These are phyloP conservation scores for Fundulus diaphanus DNA, from an alignment of 2,797 vertebrate genomes.

Conservation along the genomic window DNA sequence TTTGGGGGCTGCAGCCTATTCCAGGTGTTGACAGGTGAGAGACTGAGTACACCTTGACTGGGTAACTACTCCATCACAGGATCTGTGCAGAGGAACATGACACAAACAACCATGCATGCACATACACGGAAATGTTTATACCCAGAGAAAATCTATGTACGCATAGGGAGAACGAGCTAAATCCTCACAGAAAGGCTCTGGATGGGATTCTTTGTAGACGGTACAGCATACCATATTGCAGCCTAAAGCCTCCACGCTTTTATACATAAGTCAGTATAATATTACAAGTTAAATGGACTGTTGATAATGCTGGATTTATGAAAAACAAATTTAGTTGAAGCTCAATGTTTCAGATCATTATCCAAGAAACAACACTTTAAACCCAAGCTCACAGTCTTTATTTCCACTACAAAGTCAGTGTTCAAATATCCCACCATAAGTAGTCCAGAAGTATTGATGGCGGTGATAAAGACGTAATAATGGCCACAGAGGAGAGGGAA, in stretches of 20 bases:
- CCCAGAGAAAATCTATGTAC: background rate
- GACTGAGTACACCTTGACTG: background rate
- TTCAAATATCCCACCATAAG: constrained; percentile 48
- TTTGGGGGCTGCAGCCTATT: no score
- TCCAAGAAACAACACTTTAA: constrained; percentile 23
- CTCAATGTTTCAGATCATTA: constrained; percentile 16
- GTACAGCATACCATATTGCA: background rate
- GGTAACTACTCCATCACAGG: background rate
- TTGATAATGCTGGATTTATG: constrained; percentile 29
- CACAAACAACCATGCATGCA: background rate
- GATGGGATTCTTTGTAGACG: background rate
- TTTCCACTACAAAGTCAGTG: constrained; percentile 34
- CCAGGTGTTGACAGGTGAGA: background rate
- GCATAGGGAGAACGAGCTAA: background rate
- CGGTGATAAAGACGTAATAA: constrained; percentile 78
- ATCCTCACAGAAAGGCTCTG: background rate
- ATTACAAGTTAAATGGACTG: constrained; percentile 61
- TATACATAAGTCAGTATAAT: constrained; percentile 40
- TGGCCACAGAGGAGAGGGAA: constrained; percentile 64
- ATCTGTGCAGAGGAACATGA: background rate
- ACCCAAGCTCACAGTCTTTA: constrained; percentile 41
- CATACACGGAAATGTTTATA: background rate
- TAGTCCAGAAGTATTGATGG: constrained; percentile 70
- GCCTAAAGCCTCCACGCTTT: constrained; percentile 62
- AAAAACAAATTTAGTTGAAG: constrained; percentile 24